Conservation (phyloP, 2,888 invertebrate genomes). For the Seladonia tumulorum region DNA sequence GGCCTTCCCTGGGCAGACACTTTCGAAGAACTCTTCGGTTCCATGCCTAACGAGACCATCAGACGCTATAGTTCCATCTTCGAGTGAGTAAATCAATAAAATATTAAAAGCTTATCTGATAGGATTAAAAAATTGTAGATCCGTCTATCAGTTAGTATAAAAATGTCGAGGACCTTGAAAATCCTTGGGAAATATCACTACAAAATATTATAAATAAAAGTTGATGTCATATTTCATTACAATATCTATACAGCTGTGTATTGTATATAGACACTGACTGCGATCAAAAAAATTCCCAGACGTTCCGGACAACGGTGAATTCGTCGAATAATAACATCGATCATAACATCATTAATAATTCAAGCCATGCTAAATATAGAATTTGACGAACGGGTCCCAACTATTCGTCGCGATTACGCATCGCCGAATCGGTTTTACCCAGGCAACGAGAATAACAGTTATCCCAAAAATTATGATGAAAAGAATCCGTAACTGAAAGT, state of each 20-base stretch:
- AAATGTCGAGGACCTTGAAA: neutral
- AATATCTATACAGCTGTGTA: too few relatives aligned
- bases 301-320: neutral
- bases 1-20: conserved; percentile 91
- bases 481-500: too few relatives aligned
- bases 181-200: neutral
- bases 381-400: neutral
- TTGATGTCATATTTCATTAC: neutral
- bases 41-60: conserved; percentile 95
- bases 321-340: neutral
- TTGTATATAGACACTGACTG: too few relatives aligned
- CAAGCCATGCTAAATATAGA: conserved; percentile 27
- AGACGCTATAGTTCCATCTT: conserved; percentile 93
- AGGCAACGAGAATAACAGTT: too few relatives aligned
- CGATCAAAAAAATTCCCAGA: neutral
- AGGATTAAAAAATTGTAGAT: neutral
- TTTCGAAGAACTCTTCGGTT: conserved; percentile 93
- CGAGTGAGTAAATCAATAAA: conserved; percentile 86
- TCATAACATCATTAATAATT: conserved; percentile 28
- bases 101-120: neutral
- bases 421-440: neutral
- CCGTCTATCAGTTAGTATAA: neutral
- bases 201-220: too few relatives aligned
- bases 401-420: neutral
- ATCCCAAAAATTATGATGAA: too few relatives aligned